Evolutionary conservation across 2,888 invertebrate species (phyloP), one percentile per base, ranked within the genome.

Genomic region (Nasonia oneida): DNA sequence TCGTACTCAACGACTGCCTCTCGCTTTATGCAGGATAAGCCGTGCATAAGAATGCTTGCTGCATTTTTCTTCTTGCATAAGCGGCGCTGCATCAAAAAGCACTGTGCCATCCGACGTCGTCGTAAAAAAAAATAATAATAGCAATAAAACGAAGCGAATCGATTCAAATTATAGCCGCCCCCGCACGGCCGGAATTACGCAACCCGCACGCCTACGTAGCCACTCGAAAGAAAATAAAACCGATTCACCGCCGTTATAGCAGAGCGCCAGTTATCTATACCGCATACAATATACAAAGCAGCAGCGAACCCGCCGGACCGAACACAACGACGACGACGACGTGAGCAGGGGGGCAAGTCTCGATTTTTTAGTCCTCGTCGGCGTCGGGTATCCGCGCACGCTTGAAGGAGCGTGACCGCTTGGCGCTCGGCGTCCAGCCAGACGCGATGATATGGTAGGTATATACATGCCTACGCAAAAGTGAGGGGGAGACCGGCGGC

Each of bases 331-430:
- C 64, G 64, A 14, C 29, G 64, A 23, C 67, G 67, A 67, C 67
- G 2, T 0, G 15, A 67, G 8, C 10, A 67, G 18, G 39, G 23
- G 37, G 70, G 64, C 64, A 42, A 70, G 37, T 37, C 8, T 70
- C 61, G 15, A 71, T n/a, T 18, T 74, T n/a, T 15, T 39, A 42
- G 29, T 42, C 47, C 37, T 14, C 67, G 75, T 12, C 50, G 42
- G 47, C 75, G 57, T 8, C 57, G 57, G 23, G 57, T 61, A n/a
- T 61, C 18, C 53, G 61, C 61, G 75, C 67, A 67, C 75, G 75
- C 50, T 76, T 47, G 71, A 78, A 83, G 77, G 47, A 83, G 77
- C 77, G 83, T 83, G 83, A 83, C 83, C 57, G 71, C 61, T 83
- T 57, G 83, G 77, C 71, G 71, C 71, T 53, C 64, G 84, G 64